Evolutionary conservation across 2,113 vertebrate genomes (phyloP).

Genomic region (Sylvilagus bachmani): DNA sequence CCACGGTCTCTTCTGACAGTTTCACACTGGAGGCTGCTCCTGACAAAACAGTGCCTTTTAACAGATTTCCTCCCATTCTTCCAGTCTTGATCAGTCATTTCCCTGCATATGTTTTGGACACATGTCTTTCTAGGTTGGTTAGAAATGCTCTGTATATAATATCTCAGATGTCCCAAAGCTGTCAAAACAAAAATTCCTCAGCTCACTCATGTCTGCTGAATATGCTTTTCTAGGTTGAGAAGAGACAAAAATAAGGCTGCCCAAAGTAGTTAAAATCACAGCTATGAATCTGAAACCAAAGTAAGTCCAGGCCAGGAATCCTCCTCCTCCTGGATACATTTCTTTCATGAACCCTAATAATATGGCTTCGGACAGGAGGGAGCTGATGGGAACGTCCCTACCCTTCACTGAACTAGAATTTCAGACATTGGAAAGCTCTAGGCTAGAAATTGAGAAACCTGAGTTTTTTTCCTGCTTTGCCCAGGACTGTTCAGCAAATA

Average conservation of each 20-base stretch:
- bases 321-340: background rate
- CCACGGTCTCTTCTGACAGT: conserved; percentile 11
- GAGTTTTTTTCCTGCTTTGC: background rate
- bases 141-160: conserved; percentile 53
- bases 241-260: background rate
- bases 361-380: background rate
- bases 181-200: conserved; percentile 74
- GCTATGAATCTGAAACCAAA: conserved; percentile 64
- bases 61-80: conserved; percentile 58
- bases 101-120: conserved; percentile 57
- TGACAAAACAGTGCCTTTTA: conserved; percentile 66
- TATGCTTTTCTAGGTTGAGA: conserved; percentile 49
- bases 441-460: background rate
- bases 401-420: background rate
- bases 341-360: conserved; percentile 46
- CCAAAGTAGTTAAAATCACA: conserved; percentile 63
- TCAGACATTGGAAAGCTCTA: background rate
- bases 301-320: background rate
- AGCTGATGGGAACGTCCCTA: background rate
- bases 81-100: conserved; percentile 65
- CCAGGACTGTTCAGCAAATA: background rate
- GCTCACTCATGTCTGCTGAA: conserved; percentile 65
- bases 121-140: conserved; percentile 57
- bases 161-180: conserved; percentile 76
- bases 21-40: conserved; percentile 48